Conservation (phyloP, 2,113 vertebrate genomes). For the Phaethornis superciliosus region DNA sequence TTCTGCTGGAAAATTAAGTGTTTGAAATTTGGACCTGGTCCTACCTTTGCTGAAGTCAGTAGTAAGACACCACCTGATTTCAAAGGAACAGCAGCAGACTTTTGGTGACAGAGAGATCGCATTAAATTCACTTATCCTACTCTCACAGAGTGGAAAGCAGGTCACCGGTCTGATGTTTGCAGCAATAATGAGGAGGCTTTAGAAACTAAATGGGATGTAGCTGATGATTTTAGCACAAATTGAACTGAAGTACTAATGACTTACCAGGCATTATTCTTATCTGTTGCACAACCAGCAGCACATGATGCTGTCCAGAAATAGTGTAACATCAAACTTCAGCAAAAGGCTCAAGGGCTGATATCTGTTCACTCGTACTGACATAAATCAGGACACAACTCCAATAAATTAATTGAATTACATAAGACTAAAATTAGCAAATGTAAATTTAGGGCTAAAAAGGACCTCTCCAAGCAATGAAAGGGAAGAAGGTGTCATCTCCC, state of each 20-base stretch:
- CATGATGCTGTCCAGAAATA: constrained; percentile 53
- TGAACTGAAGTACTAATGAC: constrained; percentile 60
- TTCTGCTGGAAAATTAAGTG: constrained; percentile 33
- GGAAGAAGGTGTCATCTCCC: background rate
- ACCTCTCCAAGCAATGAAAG: background rate
- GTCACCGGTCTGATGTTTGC: constrained; percentile 54
- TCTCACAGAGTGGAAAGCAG: constrained; percentile 51
- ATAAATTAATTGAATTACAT: constrained; percentile 1
- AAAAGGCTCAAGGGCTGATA: background rate
- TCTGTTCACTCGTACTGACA: background rate
- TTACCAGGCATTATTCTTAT: constrained; percentile 58
- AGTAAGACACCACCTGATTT: background rate
- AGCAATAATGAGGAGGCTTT: constrained; percentile 55
- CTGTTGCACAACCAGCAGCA: constrained; percentile 44
- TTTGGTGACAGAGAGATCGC: background rate
- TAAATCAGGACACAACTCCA: constrained; percentile 4
- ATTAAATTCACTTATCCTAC: constrained; percentile 51
- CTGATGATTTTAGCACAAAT: constrained; percentile 68
- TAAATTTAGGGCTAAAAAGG: background rate
- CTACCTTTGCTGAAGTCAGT: constrained; percentile 18
- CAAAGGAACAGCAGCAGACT: background rate
- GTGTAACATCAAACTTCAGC: background rate
- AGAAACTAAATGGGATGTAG: constrained; percentile 60
- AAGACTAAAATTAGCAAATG: background rate
- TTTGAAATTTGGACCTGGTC: constrained; percentile 44